Evolutionary conservation across 2,113 vertebrate species (phyloP).

Genomic region (Paramisgurnus dabryanus): DNA sequence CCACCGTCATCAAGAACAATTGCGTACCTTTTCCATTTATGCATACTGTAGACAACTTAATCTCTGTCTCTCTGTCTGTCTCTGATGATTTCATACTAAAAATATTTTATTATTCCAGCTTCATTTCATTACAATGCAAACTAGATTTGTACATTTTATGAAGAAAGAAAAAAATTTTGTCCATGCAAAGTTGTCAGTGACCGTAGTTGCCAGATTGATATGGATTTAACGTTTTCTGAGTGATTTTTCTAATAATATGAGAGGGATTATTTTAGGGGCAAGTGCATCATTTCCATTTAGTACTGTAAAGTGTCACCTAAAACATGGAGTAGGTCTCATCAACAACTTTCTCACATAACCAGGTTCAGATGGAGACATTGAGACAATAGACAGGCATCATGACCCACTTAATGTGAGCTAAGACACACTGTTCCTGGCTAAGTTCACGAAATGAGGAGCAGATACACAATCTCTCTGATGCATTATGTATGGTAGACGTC

Average conservation of each 20-base stretch:
- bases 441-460: conserved; percentile 49
- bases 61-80: not conserved
- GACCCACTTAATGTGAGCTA: conserved; percentile 55
- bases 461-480: conserved; percentile 49
- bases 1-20: conserved; percentile 56
- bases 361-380: conserved; percentile 34
- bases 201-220: not conserved
- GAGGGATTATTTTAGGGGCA: not conserved
- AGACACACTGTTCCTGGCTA: conserved; percentile 46
- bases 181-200: not conserved
- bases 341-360: conserved; percentile 18
- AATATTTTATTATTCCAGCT: not conserved
- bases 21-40: not conserved
- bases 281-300: not conserved
- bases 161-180: not conserved
- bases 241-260: not conserved
- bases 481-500: conserved; percentile 53
- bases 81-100: not conserved
- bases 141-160: not conserved
- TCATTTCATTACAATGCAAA: not conserved
- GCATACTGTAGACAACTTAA: conserved; percentile 34
- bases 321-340: conserved; percentile 11
- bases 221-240: too few species aligned
- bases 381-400: conserved; percentile 43
- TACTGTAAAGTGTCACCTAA: not conserved